Evolutionary conservation across 1,140 invertebrate species (phyloP).

Genomic region (Capitella teleta): DNA sequence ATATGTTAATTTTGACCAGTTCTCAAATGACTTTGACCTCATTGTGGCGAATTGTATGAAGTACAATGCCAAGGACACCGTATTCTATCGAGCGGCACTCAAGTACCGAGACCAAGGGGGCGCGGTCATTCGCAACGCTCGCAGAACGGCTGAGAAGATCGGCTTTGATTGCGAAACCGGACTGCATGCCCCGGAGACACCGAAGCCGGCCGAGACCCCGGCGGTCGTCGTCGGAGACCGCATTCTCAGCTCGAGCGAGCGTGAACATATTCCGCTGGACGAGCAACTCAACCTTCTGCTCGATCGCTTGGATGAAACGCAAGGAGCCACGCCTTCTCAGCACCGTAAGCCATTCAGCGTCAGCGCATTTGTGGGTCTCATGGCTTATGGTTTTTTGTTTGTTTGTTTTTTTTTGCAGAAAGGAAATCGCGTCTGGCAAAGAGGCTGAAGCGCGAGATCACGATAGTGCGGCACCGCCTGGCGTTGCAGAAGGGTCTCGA

Average conservation of each 20-base stretch:
- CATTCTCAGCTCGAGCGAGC: no score
- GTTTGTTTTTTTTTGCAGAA: slow-evolving; percentile 1
- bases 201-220: no score
- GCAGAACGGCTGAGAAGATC: slow-evolving; percentile 59
- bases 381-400: neutral
- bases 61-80: slow-evolving; percentile 87
- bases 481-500: slow-evolving; percentile 28
- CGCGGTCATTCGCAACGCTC: slow-evolving; percentile 61
- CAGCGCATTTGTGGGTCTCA: neutral
- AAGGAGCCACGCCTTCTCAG: slow-evolving; percentile 14
- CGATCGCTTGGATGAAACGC: slow-evolving; percentile 32
- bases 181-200: slow-evolving; percentile 33
- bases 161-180: slow-evolving; percentile 49
- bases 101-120: slow-evolving; percentile 77
- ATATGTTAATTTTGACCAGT: slow-evolving; percentile 65
- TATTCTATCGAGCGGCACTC: slow-evolving; percentile 66
- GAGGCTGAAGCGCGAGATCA: slow-evolving; percentile 24
- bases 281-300: slow-evolving; percentile 39
- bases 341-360: no score
- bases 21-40: slow-evolving; percentile 80
- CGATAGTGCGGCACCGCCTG: slow-evolving; percentile 34
- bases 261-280: slow-evolving; percentile 30
- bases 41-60: slow-evolving; percentile 90
- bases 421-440: slow-evolving; percentile 15
- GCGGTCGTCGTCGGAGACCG: no score